Conservation (phyloP, 2,113 vertebrate species). For the Lamprologus ornatipinnis region DNA sequence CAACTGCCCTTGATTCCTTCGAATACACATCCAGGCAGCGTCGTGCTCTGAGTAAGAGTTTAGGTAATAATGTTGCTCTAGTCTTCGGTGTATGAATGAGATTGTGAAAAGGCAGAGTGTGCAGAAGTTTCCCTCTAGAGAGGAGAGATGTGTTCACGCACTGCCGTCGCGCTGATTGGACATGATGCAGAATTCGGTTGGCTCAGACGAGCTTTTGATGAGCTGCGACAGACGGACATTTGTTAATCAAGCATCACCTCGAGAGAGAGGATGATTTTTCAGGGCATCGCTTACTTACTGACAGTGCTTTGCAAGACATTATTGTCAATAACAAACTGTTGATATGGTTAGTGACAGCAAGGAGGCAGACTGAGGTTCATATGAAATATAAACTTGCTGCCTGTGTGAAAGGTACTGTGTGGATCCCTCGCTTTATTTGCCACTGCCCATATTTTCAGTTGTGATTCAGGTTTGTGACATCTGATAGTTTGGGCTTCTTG, state of each 20-base stretch:
- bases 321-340: neutral
- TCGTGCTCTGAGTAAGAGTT: neutral
- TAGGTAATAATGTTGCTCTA: neutral
- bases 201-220: neutral
- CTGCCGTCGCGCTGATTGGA: neutral
- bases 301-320: neutral
- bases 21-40: neutral
- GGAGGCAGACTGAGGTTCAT: slow-evolving; percentile 8
- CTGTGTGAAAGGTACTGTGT: neutral
- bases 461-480: neutral
- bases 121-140: neutral
- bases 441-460: neutral
- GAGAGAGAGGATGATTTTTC: neutral
- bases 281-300: neutral
- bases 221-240: neutral
- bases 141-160: neutral
- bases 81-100: neutral
- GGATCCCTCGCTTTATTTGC: neutral
- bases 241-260: neutral
- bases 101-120: neutral
- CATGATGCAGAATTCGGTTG: neutral
- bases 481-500: neutral
- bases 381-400: neutral
- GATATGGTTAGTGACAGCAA: neutral
- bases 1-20: neutral